phyloP scores from a whole-genome alignment of 2,113 vertebrate species.

The Dromaius novaehollandiae region DNA sequence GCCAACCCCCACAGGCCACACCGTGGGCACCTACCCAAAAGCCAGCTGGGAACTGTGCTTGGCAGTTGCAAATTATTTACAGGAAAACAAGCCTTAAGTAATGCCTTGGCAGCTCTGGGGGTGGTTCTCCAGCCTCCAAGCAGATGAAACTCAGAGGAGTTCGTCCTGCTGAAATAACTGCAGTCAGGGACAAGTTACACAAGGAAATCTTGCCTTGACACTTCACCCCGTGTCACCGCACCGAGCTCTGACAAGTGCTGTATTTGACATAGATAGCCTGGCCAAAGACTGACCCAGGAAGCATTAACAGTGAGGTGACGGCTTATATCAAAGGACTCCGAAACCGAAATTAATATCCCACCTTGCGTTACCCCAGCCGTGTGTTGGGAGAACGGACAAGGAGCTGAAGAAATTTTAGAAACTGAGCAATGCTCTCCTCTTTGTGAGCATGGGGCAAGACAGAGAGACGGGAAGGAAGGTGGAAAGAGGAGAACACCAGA shows the following conservation, averaged over 20 bases:
- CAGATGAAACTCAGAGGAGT: accelerated
- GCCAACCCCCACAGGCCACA: neutral
- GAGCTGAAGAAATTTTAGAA: neutral
- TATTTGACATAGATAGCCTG: neutral
- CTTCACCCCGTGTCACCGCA: neutral
- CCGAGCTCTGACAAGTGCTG: neutral
- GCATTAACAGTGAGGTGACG: neutral
- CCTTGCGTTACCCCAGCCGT: neutral
- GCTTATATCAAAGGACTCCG: neutral
- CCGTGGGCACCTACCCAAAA: neutral
- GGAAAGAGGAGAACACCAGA: neutral
- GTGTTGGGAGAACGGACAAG: neutral
- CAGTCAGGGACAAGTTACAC: neutral
- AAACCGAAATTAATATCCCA: neutral
- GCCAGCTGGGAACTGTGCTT: neutral
- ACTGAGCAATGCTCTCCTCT: neutral
- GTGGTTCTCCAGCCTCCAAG: neutral
- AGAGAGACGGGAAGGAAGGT: neutral
- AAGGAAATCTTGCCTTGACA: neutral
- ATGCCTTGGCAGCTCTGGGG: neutral
- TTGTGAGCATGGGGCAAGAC: neutral
- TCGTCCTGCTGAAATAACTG: neutral
- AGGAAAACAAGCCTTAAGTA: neutral
- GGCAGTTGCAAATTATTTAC: neutral
- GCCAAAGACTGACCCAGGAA: neutral